Evolutionary conservation across 2,888 invertebrate genomes (phyloP).

Genomic region (Hipparchia sbordonii): DNA sequence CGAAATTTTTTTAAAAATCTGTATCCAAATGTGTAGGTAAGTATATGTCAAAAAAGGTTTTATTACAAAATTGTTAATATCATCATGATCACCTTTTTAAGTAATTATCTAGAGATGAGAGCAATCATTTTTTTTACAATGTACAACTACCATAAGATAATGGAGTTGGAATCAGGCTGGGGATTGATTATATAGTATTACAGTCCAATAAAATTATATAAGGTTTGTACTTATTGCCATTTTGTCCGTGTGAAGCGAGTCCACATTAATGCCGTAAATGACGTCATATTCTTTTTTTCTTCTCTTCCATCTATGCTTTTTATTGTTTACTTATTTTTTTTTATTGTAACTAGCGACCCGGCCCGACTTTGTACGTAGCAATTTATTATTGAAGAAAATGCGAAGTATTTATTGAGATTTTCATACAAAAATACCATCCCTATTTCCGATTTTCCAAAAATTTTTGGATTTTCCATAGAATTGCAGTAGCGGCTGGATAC

Average conservation of each 20-base stretch:
- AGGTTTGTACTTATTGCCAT: slow-evolving; percentile 43
- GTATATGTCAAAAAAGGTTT: neutral
- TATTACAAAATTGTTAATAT: neutral
- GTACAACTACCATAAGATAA: slow-evolving; percentile 38
- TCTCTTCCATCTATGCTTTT: neutral
- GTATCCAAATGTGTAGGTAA: too few relatives aligned
- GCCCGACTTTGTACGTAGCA: too few relatives aligned
- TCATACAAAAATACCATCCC: too few relatives aligned
- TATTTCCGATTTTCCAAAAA: too few relatives aligned
- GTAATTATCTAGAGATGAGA: slow-evolving; percentile 37
- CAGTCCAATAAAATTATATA: slow-evolving; percentile 43
- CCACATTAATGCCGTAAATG: slow-evolving; percentile 43
- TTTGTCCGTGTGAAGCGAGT: slow-evolving; percentile 57
- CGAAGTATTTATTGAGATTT: too few relatives aligned
- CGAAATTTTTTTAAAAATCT: too few relatives aligned
- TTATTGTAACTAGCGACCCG: neutral
- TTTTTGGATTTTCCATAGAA: too few relatives aligned
- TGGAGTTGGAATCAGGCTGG: slow-evolving; percentile 43
- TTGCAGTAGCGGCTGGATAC: too few relatives aligned
- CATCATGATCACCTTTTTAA: slow-evolving; percentile 9
- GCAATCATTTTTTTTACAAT: slow-evolving; percentile 42
- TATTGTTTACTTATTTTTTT: neutral
- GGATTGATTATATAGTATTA: slow-evolving; percentile 53
- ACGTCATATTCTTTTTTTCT: neutral
- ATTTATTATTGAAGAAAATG: too few relatives aligned